Evolutionary conservation across 2,888 invertebrate genomes (phyloP).

Genomic region (Eristalinus sepulchralis): DNA sequence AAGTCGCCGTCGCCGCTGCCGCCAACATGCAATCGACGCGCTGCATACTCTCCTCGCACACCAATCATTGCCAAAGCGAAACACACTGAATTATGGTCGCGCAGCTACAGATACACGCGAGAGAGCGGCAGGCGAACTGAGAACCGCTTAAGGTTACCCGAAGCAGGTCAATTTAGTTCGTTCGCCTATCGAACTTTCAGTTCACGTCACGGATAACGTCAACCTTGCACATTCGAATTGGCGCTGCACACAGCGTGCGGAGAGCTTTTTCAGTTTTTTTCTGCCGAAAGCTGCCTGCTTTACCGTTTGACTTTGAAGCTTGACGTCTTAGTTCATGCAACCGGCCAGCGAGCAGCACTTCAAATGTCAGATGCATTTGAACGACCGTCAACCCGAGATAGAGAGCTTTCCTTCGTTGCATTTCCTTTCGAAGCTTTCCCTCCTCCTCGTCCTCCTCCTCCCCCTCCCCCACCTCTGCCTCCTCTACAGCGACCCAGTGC

Average conservation of each 20-base stretch:
- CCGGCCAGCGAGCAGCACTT: conserved; percentile 1
- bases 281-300: conserved; percentile 13
- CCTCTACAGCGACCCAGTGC: background rate
- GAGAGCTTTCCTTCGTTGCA: conserved; percentile 51
- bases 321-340: conserved; percentile 13
- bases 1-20: conserved; percentile 2
- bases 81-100: conserved; percentile 31
- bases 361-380: conserved; percentile 67
- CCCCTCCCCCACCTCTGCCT: background rate
- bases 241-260: conserved; percentile 63
- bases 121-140: conserved; percentile 23
- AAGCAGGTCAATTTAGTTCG: conserved; percentile 81
- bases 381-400: conserved; percentile 64
- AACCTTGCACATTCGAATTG: conserved; percentile 74
- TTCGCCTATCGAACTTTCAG: conserved; percentile 76
- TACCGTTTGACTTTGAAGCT: conserved; percentile 61
- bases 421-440: conserved; percentile 60
- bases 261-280: background rate
- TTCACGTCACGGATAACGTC: conserved; percentile 73
- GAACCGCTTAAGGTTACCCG: conserved; percentile 77
- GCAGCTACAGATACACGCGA: background rate
- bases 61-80: conserved; percentile 46
- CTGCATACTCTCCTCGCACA: background rate
- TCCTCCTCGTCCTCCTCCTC: background rate
- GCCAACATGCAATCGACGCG: conserved; percentile 19